Evolutionary conservation across 2,113 vertebrate species (phyloP).

Genomic region (Hyaena hyaena): DNA sequence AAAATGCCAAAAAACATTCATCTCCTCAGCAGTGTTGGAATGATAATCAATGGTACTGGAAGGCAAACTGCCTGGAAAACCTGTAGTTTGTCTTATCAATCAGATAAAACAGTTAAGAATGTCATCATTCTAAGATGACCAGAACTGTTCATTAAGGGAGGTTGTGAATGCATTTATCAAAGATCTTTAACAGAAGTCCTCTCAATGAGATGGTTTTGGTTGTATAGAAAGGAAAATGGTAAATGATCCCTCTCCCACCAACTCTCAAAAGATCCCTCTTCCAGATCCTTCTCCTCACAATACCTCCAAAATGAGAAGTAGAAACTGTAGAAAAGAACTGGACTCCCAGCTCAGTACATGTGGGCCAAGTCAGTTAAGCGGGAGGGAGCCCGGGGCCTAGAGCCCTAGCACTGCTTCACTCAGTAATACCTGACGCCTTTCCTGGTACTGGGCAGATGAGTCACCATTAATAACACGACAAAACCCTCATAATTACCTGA

Average conservation of each 20-base stretch:
- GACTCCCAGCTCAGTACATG: background rate
- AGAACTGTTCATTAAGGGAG: background rate
- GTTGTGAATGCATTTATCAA: background rate
- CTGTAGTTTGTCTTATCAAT: background rate
- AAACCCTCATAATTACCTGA: background rate
- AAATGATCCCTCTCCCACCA: background rate
- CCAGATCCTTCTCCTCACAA: background rate
- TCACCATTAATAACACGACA: background rate
- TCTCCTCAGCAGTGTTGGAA: background rate
- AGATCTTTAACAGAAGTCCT: background rate
- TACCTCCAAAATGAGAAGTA: background rate
- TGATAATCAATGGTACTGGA: conserved; percentile 13
- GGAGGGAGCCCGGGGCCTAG: background rate
- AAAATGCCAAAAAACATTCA: conserved; percentile 5
- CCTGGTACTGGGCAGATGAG: background rate
- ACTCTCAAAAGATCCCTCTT: background rate
- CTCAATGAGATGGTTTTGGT: background rate
- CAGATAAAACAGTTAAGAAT: background rate
- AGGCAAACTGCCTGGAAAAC: conserved; percentile 34
- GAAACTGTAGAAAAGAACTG: background rate
- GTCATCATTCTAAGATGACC: background rate
- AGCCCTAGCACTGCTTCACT: background rate
- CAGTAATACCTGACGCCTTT: background rate
- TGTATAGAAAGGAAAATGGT: background rate
- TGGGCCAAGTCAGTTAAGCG: background rate